Base-by-base conservation (phyloP, 2,888 invertebrate genomes). In the Tenthredo mesomela region DNA sequence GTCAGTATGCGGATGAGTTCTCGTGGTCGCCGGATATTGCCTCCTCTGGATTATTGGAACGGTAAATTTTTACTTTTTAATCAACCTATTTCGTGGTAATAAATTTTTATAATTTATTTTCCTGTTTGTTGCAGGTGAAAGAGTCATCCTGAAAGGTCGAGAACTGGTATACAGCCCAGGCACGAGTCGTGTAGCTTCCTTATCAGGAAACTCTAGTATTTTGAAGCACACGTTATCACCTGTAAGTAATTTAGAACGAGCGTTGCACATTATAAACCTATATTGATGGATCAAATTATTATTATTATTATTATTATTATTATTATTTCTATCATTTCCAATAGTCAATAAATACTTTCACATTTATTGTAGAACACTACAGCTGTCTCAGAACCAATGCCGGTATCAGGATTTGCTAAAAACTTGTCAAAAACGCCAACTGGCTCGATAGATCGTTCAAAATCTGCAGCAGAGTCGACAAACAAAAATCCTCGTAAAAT, bases 21-120 rank as follows among this genome's bases (percentile, higher is more conserved):
- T 0, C 89, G 90, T 65, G 92, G 92, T 25, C 89, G 91, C 67
- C 88, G 85, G 82, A 89, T 91, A 78, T 25, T 91, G 37, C 91
- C 90, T 5, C 88, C 90, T 6, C 84, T 92, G 43, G 87, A 84
- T 85, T 92, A 90, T 71, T 92, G 92, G 92, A 84, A 86, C 12
- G 91, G 91, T 91, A 85, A 84, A 80, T 82, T 85, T 82, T 0
- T 2, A 12, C 1, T 29, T 18, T 43, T 40, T 9, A 77, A 54
- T 77, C n/a, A 25, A 15, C 5, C 18, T 9, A 54, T 37, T 37
- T 2, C 9, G 9, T 71, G 0, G 3, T 9, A n/a, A 37, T 9
- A 47, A 75, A 75, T 9, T 6, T 84, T 18, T 29, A 25, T 33
- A 50, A 50, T 33, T 1, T 54, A 33, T 50, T n/a, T 15, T 29